Percentiles rank a stretch among this genome's conserved stretches.
phyloP scores from a whole-genome alignment of 1,140 invertebrate genomes.

The Cardiocondyla obscurior region DNA sequence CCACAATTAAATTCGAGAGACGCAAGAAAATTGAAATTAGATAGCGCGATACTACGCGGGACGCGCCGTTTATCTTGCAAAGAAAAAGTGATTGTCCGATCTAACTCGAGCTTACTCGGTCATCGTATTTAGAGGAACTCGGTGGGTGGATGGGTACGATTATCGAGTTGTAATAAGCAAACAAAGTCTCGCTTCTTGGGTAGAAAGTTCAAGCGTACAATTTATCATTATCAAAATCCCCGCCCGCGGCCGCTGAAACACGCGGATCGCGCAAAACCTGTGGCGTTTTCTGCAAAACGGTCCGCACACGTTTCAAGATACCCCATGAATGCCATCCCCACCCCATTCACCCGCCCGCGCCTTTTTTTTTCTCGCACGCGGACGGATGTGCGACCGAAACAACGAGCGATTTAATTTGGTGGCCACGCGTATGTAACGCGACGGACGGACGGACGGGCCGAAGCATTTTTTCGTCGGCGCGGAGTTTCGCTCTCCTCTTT shows the following conservation, averaged over 20 bases:
- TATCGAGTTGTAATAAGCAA: too few relatives aligned
- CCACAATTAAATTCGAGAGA: not conserved
- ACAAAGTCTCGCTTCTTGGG: too few relatives aligned
- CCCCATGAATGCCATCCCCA: constrained; percentile 18
- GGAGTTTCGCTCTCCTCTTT: constrained; percentile 28
- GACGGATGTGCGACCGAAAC: constrained; percentile 57
- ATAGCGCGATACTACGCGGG: too few relatives aligned
- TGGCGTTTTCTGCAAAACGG: constrained; percentile 45
- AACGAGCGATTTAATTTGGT: constrained; percentile 70
- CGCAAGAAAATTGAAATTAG: not conserved
- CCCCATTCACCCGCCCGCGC: not conserved
- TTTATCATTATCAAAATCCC: too few relatives aligned
- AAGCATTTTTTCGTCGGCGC: constrained; percentile 65
- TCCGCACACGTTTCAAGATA: constrained; percentile 43
- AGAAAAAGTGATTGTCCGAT: too few relatives aligned
- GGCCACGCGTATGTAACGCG: constrained; percentile 56
- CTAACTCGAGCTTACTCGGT: too few relatives aligned
- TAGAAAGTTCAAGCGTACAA: too few relatives aligned
- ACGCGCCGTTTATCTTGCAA: too few relatives aligned
- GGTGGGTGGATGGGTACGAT: too few relatives aligned
- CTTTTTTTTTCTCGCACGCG: constrained; percentile 55
- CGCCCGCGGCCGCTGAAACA: not conserved
- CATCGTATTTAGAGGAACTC: too few relatives aligned
- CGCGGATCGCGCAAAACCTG: constrained; percentile 34
- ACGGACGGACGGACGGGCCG: constrained; percentile 45